A percentile compares a stretch with the other conserved stretches of the same genome.
Conservation (phyloP, 2,797 vertebrate genomes). For the Tympanoctomys barrerae region DNA sequence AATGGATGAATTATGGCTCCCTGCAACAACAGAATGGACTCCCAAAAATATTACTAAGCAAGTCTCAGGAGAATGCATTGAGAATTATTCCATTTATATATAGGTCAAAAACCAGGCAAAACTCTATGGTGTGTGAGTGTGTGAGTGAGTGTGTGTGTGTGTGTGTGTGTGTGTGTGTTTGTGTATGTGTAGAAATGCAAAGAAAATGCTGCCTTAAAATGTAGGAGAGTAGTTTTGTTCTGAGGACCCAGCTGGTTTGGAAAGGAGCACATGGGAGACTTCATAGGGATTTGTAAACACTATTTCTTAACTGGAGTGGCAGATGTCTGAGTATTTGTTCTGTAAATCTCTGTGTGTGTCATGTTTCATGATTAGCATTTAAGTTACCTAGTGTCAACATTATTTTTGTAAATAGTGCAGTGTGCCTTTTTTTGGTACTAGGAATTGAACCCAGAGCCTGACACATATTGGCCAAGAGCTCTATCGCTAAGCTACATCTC, state of each 20-base stretch:
- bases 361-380: conserved; percentile 31
- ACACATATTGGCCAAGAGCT: background rate
- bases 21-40: background rate
- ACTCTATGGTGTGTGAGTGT: background rate
- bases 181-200: background rate
- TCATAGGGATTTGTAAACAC: conserved; percentile 22
- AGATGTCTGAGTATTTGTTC: background rate
- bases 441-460: background rate
- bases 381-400: conserved; percentile 3
- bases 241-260: background rate
- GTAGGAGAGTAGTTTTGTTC: background rate
- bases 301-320: background rate
- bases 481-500: background rate
- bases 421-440: background rate
- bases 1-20: background rate
- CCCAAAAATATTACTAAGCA: background rate
- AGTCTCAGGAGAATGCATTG: background rate
- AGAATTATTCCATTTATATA: conserved; percentile 13
- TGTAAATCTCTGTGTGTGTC: conserved; percentile 6
- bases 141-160: background rate
- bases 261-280: background rate
- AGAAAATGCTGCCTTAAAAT: background rate
- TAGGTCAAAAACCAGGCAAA: background rate
- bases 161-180: background rate
- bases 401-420: conserved; percentile 5